Percentiles rank a stretch among this genome's conserved stretches.
Conservation (phyloP, 2,888 invertebrate genomes). For the Hofmannophila pseudospretella region DNA sequence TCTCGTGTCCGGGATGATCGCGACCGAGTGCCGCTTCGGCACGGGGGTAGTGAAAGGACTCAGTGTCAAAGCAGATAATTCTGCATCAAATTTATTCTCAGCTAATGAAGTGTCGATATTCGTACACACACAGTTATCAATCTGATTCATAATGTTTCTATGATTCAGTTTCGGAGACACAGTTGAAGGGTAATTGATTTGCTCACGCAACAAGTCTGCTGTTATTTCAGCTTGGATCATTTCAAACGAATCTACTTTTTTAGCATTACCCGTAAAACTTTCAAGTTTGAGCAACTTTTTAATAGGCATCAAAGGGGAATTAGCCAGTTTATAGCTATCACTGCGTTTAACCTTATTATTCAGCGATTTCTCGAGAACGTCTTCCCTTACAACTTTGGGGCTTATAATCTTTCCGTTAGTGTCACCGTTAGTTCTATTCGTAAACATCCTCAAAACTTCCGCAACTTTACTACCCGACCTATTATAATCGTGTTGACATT, state of each 20-base stretch:
- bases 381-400: conserved; percentile 23
- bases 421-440: conserved; percentile 46
- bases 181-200: conserved; percentile 83
- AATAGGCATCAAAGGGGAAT: conserved; percentile 82
- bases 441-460: conserved; percentile 70
- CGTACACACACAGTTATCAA: conserved; percentile 49
- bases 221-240: conserved; percentile 80
- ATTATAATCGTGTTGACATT: conserved; percentile 41
- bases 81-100: conserved; percentile 54
- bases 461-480: conserved; percentile 57
- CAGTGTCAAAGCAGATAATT: conserved; percentile 58
- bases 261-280: conserved; percentile 58
- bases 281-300: conserved; percentile 78
- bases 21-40: conserved; percentile 60
- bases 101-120: conserved; percentile 36
- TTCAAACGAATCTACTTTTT: conserved; percentile 73
- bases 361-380: conserved; percentile 38
- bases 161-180: conserved; percentile 77
- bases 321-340: conserved; percentile 91
- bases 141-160: conserved; percentile 44
- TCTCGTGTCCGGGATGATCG: conserved; percentile 53
- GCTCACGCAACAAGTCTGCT: conserved; percentile 80
- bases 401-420: conserved; percentile 29
- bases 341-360: conserved; percentile 83
- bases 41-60: conserved; percentile 66